A percentile compares a stretch with the other conserved stretches of the same genome.
These are phyloP conservation scores for Phycodurus eques DNA, from an alignment of 2,113 vertebrate species.

Conservation along the genomic window DNA sequence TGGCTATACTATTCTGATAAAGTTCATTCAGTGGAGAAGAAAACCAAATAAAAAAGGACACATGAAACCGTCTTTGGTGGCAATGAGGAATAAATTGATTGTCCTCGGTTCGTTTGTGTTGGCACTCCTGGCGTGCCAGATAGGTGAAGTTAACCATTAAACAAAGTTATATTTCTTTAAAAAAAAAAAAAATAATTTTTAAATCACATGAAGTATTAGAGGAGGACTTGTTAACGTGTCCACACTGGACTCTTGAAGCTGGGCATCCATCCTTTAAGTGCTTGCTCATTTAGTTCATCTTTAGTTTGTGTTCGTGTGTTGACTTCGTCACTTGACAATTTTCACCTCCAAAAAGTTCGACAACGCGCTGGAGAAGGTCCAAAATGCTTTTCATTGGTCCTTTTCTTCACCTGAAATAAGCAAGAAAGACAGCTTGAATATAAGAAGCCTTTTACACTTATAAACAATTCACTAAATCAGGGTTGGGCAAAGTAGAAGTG, in stretches of 20 bases:
- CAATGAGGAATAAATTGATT: constrained; percentile 2
- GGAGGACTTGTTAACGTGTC: background rate
- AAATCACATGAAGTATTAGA: background rate
- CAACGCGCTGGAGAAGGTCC: background rate
- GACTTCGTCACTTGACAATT: background rate
- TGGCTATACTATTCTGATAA: background rate
- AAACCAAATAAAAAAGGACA: background rate
- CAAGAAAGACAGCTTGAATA: background rate
- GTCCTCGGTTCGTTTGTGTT: constrained; percentile 20
- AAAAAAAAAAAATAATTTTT: background rate
- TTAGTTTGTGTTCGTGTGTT: background rate
- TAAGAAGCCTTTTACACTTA: no score
- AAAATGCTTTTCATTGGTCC: constrained; percentile 17
- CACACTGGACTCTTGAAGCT: background rate
- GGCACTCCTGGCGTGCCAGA: constrained; percentile 13
- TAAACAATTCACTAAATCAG: no score
- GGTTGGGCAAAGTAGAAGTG: no score
- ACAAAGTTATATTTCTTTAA: constrained; percentile 6
- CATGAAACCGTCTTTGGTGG: background rate
- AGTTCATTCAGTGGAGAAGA: background rate
- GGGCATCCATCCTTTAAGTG: constrained; percentile 3
- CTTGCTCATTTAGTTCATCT: constrained; percentile 10
- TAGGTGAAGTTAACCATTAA: constrained; percentile 21
- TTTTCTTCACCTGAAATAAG: constrained; percentile 27
- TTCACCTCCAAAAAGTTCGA: background rate